Conservation (phyloP, 2,888 invertebrate genomes). For the Aleiodes leptofemur region DNA sequence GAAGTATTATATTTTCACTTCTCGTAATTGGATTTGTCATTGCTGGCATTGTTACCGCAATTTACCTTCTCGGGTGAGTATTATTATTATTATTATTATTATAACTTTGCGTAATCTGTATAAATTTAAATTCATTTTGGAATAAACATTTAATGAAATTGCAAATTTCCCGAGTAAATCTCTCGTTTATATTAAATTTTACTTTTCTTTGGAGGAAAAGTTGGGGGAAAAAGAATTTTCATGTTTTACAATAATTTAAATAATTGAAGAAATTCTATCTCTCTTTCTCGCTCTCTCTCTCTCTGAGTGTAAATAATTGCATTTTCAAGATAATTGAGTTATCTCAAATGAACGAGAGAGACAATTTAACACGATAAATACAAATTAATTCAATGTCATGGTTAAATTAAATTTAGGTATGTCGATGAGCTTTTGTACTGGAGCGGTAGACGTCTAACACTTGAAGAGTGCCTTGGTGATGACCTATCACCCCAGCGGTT, state of each 20-base stretch:
- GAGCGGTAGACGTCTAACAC: conserved; percentile 90
- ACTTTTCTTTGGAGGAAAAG: neutral
- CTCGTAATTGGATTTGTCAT: conserved; percentile 92
- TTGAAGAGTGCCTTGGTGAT: conserved; percentile 90
- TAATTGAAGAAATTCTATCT: no score
- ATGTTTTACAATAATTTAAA: no score
- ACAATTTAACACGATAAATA: neutral
- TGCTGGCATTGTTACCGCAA: conserved; percentile 91
- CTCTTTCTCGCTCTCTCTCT: no score
- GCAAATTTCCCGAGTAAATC: conserved; percentile 16
- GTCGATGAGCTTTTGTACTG: conserved; percentile 93
- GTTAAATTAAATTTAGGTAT: conserved; percentile 78
- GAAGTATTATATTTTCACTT: conserved; percentile 90
- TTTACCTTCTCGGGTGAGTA: conserved; percentile 88
- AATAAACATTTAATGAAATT: conserved; percentile 11
- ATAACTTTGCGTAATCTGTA: neutral
- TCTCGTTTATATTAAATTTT: neutral
- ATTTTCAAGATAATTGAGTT: no score
- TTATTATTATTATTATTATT: conserved; percentile 19
- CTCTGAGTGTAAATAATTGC: no score
- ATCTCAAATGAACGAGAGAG: no score
- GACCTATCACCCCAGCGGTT: conserved; percentile 84
- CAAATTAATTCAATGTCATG: conserved; percentile 5
- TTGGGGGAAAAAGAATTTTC: neutral
- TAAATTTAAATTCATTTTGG: conserved; percentile 2